These are phyloP conservation scores for Baronia brevicornis DNA, from an alignment of 2,888 invertebrate species.

Conservation along the genomic window DNA sequence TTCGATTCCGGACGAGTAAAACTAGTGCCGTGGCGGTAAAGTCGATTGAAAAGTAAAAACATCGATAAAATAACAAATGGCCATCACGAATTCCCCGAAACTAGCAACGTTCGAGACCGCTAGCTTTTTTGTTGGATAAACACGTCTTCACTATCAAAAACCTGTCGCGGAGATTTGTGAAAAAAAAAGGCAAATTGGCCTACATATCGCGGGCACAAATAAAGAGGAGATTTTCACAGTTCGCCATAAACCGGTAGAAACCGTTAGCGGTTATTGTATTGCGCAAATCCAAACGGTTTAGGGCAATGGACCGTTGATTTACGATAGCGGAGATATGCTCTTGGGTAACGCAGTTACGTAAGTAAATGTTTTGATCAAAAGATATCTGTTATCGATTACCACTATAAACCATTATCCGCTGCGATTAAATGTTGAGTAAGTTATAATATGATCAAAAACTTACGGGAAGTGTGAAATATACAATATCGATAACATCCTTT, in stretches of 20 bases:
- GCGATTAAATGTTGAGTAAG: not conserved
- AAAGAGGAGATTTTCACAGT: slow-evolving; percentile 54
- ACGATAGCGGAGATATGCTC: slow-evolving; percentile 12
- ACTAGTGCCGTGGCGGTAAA: slow-evolving; percentile 26
- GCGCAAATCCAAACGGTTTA: slow-evolving; percentile 29
- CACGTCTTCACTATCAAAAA: slow-evolving; percentile 41
- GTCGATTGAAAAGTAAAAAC: slow-evolving; percentile 29
- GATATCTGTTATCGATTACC: slow-evolving; percentile 6
- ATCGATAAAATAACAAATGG: slow-evolving; percentile 42
- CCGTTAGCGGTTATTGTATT: slow-evolving; percentile 53
- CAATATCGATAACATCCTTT: no score
- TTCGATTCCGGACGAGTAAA: slow-evolving; percentile 18
- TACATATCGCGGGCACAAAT: slow-evolving; percentile 55
- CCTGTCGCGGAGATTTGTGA: slow-evolving; percentile 42
- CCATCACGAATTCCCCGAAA: slow-evolving; percentile 31
- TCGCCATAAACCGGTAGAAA: slow-evolving; percentile 44
- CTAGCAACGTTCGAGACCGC: slow-evolving; percentile 42
- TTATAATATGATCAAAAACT: no score
- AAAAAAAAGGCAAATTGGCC: slow-evolving; percentile 53
- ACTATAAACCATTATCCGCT: slow-evolving; percentile 3
- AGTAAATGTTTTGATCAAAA: slow-evolving; percentile 11
- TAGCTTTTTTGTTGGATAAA: slow-evolving; percentile 16
- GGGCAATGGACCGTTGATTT: slow-evolving; percentile 22
- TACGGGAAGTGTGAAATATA: no score
- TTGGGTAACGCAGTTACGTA: slow-evolving; percentile 13